These are phyloP conservation scores for Trissonchulus latispiculum DNA, from an alignment of 2,888 invertebrate species.

Conservation along the genomic window DNA sequence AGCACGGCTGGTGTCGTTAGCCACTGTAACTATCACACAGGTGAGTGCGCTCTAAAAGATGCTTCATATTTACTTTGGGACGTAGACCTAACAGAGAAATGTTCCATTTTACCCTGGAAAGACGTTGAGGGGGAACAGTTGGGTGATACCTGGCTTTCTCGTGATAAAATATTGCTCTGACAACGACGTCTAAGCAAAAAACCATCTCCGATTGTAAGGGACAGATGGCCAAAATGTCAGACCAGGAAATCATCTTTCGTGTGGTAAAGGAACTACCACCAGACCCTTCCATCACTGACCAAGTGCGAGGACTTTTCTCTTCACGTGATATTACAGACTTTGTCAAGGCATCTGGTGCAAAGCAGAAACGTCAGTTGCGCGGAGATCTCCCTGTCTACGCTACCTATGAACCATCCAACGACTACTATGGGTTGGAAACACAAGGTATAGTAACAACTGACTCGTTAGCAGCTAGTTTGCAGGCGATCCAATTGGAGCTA, in stretches of 20 bases:
- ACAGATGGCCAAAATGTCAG: not conserved
- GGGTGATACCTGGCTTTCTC: not conserved
- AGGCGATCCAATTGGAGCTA: not conserved
- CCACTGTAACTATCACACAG: conserved; percentile 6
- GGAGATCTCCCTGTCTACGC: too few species aligned
- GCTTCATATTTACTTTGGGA: not conserved
- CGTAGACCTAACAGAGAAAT: not conserved
- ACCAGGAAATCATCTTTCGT: not conserved
- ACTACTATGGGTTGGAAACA: not conserved
- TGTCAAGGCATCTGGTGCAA: too few species aligned
- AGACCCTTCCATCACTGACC: not conserved
- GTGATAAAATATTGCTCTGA: not conserved
- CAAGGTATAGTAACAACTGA: not conserved
- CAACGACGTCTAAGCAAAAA: not conserved
- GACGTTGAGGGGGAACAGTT: not conserved
- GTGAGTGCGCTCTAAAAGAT: not conserved
- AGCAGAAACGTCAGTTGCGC: too few species aligned
- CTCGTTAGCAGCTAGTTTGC: not conserved
- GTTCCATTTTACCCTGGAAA: not conserved
- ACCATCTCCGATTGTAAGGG: not conserved
- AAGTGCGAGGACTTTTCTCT: not conserved
- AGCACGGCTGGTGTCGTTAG: not conserved
- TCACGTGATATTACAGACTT: too few species aligned
- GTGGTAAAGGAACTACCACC: not conserved
- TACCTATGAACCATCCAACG: not conserved